A percentile compares a stretch with the other conserved stretches of the same genome.
Evolutionary conservation across 2,797 vertebrate species (phyloP).

Genomic region (Babyrousa celebensis): DNA sequence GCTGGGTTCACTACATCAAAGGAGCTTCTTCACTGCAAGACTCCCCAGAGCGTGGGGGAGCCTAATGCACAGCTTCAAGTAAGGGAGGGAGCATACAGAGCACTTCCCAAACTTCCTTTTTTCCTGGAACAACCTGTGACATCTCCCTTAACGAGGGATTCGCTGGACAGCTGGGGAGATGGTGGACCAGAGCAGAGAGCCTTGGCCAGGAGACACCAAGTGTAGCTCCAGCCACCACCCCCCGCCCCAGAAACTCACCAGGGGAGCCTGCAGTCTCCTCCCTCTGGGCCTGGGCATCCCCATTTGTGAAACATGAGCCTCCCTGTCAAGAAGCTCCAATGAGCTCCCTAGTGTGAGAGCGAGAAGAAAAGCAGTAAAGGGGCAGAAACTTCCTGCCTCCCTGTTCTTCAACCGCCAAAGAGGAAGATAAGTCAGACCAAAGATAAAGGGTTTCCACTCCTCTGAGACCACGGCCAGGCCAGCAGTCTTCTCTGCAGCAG

Average conservation of each 20-base stretch:
- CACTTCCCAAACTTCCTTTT: neutral
- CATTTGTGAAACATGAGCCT: neutral
- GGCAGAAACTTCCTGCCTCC: neutral
- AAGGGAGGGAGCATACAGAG: fast-evolving
- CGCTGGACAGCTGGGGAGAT: neutral
- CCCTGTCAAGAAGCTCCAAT: neutral
- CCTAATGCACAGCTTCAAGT: fast-evolving
- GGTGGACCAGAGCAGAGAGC: neutral
- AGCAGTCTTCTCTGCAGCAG: neutral
- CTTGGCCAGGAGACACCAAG: neutral
- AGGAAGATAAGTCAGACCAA: neutral
- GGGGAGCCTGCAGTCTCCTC: neutral
- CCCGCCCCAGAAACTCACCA: neutral
- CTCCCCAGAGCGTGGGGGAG: neutral
- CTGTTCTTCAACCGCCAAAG: neutral
- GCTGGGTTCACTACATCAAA: neutral
- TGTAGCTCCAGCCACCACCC: neutral
- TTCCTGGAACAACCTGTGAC: too few species aligned
- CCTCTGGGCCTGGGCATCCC: neutral
- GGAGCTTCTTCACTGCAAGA: neutral
- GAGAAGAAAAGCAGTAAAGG: neutral
- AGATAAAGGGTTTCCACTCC: neutral
- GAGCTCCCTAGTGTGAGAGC: neutral
- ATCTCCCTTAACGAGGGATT: neutral
- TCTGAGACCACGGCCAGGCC: neutral